A percentile compares a stretch with the other conserved stretches of the same genome.
These are phyloP conservation scores for Drosophila ustulata DNA, from an alignment of 2,888 invertebrate species.

Conservation along the genomic window DNA sequence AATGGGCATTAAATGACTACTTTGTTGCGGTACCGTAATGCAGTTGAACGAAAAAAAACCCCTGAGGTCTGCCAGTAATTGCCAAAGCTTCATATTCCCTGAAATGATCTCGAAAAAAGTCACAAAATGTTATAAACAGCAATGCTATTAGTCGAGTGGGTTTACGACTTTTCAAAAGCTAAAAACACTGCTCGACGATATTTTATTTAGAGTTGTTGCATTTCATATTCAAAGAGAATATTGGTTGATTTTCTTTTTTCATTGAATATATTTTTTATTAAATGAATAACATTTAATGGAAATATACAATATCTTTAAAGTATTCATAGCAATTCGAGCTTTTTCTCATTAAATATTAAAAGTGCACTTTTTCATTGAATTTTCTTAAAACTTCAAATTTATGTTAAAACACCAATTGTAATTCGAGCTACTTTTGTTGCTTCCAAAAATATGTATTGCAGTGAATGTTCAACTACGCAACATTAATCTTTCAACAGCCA, in stretches of 20 bases:
- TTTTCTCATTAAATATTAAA: no score
- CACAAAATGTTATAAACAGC: not conserved
- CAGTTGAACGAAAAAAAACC: conserved; percentile 23
- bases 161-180: not conserved
- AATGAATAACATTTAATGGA: no score
- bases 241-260: not conserved
- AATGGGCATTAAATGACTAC: conserved; percentile 60
- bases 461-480: no score
- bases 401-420: no score
- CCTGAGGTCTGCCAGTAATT: conserved; percentile 9
- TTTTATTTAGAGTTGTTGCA: not conserved
- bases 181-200: not conserved
- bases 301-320: no score
- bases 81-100: conserved; percentile 4
- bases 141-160: not conserved
- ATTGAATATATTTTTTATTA: no score
- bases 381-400: no score
- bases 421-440: no score
- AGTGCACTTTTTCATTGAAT: no score
- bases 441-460: no score
- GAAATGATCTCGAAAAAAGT: not conserved
- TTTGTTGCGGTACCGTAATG: conserved; percentile 58
- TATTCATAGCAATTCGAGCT: no score
- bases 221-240: not conserved
- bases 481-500: no score